Base-by-base conservation (phyloP, 2,797 vertebrate species). In the Darevskia mixta region DNA sequence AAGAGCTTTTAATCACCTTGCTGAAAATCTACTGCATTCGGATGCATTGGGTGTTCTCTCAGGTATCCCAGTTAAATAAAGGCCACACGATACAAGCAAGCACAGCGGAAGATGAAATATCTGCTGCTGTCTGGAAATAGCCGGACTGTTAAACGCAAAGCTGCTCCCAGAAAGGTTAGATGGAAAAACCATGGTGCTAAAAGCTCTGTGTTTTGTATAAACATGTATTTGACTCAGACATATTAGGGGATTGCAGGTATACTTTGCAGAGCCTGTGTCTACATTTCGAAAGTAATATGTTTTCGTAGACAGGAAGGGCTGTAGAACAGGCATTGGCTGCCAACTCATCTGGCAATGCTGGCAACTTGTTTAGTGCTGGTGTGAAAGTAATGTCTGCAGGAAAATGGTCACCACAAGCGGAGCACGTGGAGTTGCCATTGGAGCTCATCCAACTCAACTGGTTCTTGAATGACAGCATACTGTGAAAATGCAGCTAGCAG, bases 41-140 rank as follows among this genome's bases (percentile, higher is more conserved):
- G n/a, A 20, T 82, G 11, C 41, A 27, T 82, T 87, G 94, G 72
- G 27, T 90, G 8, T 73, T 78, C 32, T 89, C 82, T 72, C 91
- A 94, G 0, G 76, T 88, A 89, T 82, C 25, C 67, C 89, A 66
- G 79, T 83, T 90, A 91, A 95, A 93, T 86, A 77, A 79, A 91
- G 0, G 1, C 8, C 67, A 93, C 90, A 69, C 85, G 84, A 66
- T 91, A 64, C 90, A 81, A 80, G 83, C 73, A 0, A 0, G 85
- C 77, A 72, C 73, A 93, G 88, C 55, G 94, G 41, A 8, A 77
- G 66, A 15, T 67, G 64, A 64, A 88, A 64, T 73, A 69, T 55
- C 94, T 1, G 0, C 81, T 83, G 71, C n/a, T 89, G 45, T 17
- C 81, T 95, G 87, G 90, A 96, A 92, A 17, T 61, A 69, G 20